Evolutionary conservation across 2,113 vertebrate genomes (phyloP).

Genomic region (Uropsilus gracilis): DNA sequence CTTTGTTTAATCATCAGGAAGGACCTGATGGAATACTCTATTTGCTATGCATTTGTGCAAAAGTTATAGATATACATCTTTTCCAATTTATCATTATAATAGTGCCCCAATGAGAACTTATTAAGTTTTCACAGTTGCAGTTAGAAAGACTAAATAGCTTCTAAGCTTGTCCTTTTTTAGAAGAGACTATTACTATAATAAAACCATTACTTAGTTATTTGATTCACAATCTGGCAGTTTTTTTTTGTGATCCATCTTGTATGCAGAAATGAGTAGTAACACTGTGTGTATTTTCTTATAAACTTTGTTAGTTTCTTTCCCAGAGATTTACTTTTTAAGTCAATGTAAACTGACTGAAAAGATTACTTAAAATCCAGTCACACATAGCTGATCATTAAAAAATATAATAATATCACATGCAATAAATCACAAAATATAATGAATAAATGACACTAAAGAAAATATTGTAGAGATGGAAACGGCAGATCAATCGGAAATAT

Average conservation of each 20-base stretch:
- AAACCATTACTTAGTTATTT: constrained; percentile 52
- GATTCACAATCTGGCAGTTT: not conserved
- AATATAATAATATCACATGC: not conserved
- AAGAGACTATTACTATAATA: not conserved
- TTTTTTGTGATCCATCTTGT: constrained; percentile 13
- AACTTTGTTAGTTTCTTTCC: constrained; percentile 62
- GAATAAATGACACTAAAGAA: constrained; percentile 3
- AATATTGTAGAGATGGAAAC: constrained; percentile 9
- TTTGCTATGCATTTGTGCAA: not conserved
- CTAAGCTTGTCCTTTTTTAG: not conserved
- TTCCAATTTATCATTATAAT: not conserved
- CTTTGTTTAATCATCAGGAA: not conserved
- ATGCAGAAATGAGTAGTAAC: constrained; percentile 59
- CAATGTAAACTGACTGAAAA: constrained; percentile 60
- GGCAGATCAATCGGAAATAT: not conserved
- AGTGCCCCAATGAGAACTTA: not conserved
- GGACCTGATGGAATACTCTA: not conserved
- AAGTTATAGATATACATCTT: not conserved
- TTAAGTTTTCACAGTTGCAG: not conserved
- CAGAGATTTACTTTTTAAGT: constrained; percentile 63
- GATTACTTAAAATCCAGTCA: constrained; percentile 58
- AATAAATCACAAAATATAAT: constrained; percentile 43
- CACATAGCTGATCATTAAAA: constrained; percentile 32
- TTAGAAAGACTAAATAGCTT: not conserved
- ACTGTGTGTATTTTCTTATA: constrained; percentile 41